Percentiles rank a stretch among this genome's conserved stretches.
Evolutionary conservation across 2,113 vertebrate genomes (phyloP).

Genomic region (Chascanopsetta lugubris): DNA sequence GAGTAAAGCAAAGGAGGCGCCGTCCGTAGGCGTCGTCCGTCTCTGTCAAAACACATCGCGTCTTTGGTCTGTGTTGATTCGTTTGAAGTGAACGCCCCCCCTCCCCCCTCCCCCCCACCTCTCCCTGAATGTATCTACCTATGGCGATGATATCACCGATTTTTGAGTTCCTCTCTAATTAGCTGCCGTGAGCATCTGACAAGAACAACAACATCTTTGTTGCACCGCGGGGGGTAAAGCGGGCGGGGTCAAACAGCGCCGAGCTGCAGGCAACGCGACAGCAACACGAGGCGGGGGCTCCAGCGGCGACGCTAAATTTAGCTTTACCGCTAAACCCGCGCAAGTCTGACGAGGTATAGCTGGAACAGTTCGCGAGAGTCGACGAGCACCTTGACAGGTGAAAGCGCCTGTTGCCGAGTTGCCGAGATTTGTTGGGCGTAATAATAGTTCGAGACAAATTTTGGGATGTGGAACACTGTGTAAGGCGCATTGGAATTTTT

Average conservation of each 20-base stretch:
- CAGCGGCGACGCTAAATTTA: constrained; percentile 31
- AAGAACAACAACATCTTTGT: constrained; percentile 87
- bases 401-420: constrained; percentile 75
- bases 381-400: constrained; percentile 23
- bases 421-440: constrained; percentile 85
- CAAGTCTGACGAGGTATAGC: neutral
- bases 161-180: constrained; percentile 83
- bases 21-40: constrained; percentile 59
- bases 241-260: constrained; percentile 63
- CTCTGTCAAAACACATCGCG: constrained; percentile 36
- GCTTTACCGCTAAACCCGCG: constrained; percentile 14
- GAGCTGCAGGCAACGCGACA: constrained; percentile 44
- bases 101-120: neutral
- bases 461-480: constrained; percentile 86
- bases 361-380: constrained; percentile 12
- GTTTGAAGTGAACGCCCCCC: constrained; percentile 33
- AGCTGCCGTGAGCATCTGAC: constrained; percentile 87
- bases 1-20: constrained; percentile 41
- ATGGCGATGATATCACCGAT: constrained; percentile 28
- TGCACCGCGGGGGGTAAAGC: constrained; percentile 83
- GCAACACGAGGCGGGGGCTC: constrained; percentile 33
- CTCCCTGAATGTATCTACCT: constrained; percentile 23
- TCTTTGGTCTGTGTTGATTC: constrained; percentile 28
- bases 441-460: constrained; percentile 90
- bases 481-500: constrained; percentile 93